These are phyloP conservation scores for Morelia viridis DNA, from an alignment of 2,797 vertebrate species.

Conservation along the genomic window DNA sequence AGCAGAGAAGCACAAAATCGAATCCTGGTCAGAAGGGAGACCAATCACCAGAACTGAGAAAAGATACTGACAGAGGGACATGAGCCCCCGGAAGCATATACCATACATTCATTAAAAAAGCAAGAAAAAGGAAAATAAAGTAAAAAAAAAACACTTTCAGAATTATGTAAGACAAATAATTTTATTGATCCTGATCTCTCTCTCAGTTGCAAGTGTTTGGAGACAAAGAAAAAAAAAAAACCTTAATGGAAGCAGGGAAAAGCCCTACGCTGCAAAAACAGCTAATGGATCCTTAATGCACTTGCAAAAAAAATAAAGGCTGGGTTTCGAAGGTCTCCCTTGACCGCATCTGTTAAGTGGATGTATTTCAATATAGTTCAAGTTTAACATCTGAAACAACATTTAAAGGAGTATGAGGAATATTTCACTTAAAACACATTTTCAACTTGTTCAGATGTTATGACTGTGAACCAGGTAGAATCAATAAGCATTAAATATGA, in stretches of 20 bases:
- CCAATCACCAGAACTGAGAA: not conserved
- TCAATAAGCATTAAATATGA: constrained; percentile 4
- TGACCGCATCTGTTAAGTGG: constrained; percentile 22
- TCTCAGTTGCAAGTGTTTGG: not conserved
- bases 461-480: constrained; percentile 13
- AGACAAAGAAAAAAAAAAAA: fast-evolving
- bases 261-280: constrained; percentile 3
- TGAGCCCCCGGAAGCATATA: not conserved
- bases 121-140: not conserved
- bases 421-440: not conserved
- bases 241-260: not conserved
- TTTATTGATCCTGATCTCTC: not conserved
- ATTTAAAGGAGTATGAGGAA: constrained; percentile 6
- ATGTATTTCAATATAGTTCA: constrained; percentile 3
- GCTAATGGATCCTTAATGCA: not conserved
- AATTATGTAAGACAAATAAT: not conserved
- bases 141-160: not conserved
- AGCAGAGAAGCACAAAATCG: constrained; percentile 15
- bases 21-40: not conserved
- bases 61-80: not conserved
- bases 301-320: not conserved
- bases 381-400: constrained; percentile 3
- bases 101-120: not conserved
- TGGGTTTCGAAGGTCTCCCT: not conserved
- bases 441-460: not conserved